These are phyloP conservation scores for Clupea harengus DNA, from an alignment of 2,113 vertebrate genomes.

Conservation along the genomic window DNA sequence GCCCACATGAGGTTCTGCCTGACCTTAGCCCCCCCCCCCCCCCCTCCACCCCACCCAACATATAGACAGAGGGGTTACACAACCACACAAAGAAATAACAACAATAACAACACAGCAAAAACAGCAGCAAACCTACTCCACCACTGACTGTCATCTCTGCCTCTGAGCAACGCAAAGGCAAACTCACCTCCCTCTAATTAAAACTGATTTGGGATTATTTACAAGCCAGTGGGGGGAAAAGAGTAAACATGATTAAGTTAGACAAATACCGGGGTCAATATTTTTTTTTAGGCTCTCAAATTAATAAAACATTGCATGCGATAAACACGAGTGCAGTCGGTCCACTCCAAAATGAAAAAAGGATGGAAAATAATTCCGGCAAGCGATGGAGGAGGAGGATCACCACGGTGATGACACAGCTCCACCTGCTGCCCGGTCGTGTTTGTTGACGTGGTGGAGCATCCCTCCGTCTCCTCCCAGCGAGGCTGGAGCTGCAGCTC, in stretches of 20 bases:
- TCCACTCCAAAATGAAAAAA: not conserved
- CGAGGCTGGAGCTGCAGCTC: not conserved
- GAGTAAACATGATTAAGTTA: conserved; percentile 70
- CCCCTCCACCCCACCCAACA: not conserved
- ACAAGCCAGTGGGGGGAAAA: conserved; percentile 52
- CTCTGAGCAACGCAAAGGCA: conserved; percentile 35
- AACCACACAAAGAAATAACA: not conserved
- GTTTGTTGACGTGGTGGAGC: not conserved
- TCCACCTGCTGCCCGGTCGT: not conserved
- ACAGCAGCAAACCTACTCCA: conserved; percentile 49
- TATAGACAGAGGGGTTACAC: not conserved
- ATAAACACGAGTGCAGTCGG: conserved; percentile 57
- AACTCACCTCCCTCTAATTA: conserved; percentile 62
- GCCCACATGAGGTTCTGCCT: too few relatives aligned
- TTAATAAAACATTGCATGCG: conserved; percentile 71
- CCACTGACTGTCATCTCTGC: conserved; percentile 53
- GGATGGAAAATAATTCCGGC: not conserved
- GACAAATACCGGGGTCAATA: conserved; percentile 71
- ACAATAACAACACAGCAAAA: conserved; percentile 22
- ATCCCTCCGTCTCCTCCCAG: not conserved
- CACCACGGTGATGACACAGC: not conserved
- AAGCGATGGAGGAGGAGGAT: not conserved
- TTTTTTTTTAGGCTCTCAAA: conserved; percentile 60
- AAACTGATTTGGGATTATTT: conserved; percentile 71
- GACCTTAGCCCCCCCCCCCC: too few relatives aligned